Conservation (phyloP, 2,888 invertebrate genomes). For the Drosophila koepferae region DNA sequence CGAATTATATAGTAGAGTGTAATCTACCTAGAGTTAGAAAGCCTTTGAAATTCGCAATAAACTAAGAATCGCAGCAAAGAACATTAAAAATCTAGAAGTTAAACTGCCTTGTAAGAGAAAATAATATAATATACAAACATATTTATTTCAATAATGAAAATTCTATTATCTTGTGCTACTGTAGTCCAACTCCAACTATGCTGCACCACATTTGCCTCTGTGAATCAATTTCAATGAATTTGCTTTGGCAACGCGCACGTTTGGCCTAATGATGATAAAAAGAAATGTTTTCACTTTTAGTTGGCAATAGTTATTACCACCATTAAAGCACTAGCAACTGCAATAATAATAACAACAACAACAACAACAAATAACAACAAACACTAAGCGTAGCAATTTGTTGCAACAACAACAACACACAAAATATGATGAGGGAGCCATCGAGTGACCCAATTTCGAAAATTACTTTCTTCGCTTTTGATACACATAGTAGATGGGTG, state of each 20-base stretch:
- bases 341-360: constrained; percentile 8
- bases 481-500: constrained; percentile 12
- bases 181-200: too few relatives aligned
- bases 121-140: too few relatives aligned
- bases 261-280: constrained; percentile 35
- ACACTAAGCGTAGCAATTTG: constrained; percentile 49
- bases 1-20: not conserved
- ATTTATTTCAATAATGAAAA: too few relatives aligned
- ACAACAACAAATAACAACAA: constrained; percentile 15
- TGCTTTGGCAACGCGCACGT: constrained; percentile 2
- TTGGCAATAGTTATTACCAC: constrained; percentile 50
- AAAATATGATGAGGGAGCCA: constrained; percentile 18
- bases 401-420: constrained; percentile 43
- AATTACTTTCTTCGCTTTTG: constrained; percentile 73
- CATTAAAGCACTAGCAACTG: constrained; percentile 33
- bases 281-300: constrained; percentile 70
- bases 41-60: too few relatives aligned
- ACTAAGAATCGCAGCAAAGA: too few relatives aligned
- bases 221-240: not conserved
- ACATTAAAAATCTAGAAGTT: too few relatives aligned
- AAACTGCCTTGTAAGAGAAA: too few relatives aligned
- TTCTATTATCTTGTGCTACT: too few relatives aligned
- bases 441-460: constrained; percentile 66
- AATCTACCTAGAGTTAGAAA: too few relatives aligned
- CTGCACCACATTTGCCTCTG: not conserved